phyloP scores from a whole-genome alignment of 2,888 invertebrate species.

The Stenchaetothrips biformis region DNA sequence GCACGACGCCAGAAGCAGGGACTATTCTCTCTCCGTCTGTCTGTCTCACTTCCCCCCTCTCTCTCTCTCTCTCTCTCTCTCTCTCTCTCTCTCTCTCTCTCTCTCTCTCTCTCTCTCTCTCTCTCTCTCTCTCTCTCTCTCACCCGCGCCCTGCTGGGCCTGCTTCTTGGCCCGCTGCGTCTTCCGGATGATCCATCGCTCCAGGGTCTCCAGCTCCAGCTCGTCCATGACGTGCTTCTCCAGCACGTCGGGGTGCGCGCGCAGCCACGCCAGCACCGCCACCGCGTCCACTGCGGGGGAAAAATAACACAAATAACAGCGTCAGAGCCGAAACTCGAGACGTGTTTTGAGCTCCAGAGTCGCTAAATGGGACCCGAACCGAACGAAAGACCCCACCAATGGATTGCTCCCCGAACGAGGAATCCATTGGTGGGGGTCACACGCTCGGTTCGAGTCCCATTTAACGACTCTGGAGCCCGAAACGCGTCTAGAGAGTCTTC shows the following conservation, averaged over 20 bases:
- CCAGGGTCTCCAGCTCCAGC: slow-evolving; percentile 58
- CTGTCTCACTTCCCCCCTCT: too few relatives aligned
- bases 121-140: slow-evolving; percentile 36
- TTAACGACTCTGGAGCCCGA: too few relatives aligned
- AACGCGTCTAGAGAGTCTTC: too few relatives aligned
- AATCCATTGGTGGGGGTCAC: too few relatives aligned
- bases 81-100: slow-evolving; percentile 36
- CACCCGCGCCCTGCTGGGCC: slow-evolving; percentile 36
- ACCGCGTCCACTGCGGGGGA: slow-evolving; percentile 39
- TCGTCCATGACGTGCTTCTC: slow-evolving; percentile 60
- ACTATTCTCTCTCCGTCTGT: slow-evolving; percentile 35
- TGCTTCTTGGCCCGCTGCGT: slow-evolving; percentile 51
- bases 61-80: slow-evolving; percentile 36
- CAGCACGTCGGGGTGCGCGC: slow-evolving; percentile 59
- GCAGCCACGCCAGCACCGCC: slow-evolving; percentile 53
- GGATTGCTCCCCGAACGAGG: too few relatives aligned
- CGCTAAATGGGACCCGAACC: too few relatives aligned
- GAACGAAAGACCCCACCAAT: too few relatives aligned
- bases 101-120: slow-evolving; percentile 36
- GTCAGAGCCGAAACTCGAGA: slow-evolving; percentile 7
- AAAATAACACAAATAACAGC: slow-evolving; percentile 10
- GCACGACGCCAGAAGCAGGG: too few relatives aligned
- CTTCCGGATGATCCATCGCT: slow-evolving; percentile 59
- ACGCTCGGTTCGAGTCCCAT: too few relatives aligned
- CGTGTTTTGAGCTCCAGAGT: too few relatives aligned